These are phyloP conservation scores for Taurulus bubalis DNA, from an alignment of 2,113 vertebrate genomes.

Conservation along the genomic window DNA sequence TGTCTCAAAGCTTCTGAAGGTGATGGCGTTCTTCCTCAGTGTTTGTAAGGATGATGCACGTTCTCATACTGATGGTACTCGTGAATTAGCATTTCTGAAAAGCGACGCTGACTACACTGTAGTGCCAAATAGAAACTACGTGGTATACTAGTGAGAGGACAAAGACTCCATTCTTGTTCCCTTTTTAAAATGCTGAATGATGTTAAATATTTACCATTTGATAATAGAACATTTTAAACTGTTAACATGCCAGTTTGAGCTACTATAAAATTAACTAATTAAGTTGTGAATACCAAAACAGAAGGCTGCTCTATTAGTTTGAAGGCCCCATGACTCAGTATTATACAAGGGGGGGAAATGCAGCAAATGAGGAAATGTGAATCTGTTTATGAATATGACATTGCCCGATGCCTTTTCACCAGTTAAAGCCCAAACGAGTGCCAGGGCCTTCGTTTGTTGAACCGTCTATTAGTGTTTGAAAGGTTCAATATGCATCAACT, in stretches of 20 bases:
- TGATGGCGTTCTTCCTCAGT: background rate
- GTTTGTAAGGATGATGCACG: background rate
- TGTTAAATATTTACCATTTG: background rate
- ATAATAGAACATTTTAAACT: background rate
- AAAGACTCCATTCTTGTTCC: background rate
- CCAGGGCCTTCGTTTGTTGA: background rate
- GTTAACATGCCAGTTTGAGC: background rate
- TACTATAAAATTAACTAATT: background rate
- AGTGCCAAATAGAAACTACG: background rate
- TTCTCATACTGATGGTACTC: slow-evolving; percentile 3
- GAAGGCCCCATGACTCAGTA: background rate
- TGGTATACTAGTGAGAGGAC: slow-evolving; percentile 9
- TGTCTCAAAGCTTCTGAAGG: slow-evolving; percentile 10
- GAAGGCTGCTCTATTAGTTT: background rate
- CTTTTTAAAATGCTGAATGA: background rate
- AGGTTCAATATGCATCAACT: background rate
- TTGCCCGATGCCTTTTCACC: slow-evolving; percentile 13
- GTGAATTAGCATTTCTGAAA: background rate
- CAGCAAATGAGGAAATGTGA: background rate
- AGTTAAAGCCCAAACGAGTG: background rate
- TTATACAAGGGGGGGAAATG: background rate
- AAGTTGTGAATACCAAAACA: background rate
- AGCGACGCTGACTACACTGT: background rate
- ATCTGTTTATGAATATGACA: background rate
- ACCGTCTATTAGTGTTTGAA: background rate